phyloP scores from a whole-genome alignment of 37 sponge, comb jelly and placozoan genomes.

The Spongia lamella region DNA sequence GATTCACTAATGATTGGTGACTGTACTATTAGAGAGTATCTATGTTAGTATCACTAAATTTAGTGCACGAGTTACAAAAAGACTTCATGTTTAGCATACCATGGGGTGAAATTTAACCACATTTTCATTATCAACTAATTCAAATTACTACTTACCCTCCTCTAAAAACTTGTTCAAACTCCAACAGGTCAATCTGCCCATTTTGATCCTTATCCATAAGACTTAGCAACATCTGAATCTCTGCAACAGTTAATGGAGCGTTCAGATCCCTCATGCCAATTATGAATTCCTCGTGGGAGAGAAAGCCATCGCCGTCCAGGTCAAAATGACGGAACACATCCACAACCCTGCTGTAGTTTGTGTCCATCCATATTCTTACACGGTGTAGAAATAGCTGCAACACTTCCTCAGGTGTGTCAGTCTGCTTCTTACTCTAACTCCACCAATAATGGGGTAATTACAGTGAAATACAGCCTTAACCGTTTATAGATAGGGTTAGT shows the following conservation, averaged over 20 bases:
- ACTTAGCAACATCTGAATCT: constrained; percentile 8
- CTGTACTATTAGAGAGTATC: no score
- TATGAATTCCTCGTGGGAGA: constrained; percentile 24
- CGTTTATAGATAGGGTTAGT: no score
- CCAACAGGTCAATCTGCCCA: constrained; percentile 24
- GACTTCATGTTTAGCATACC: no score
- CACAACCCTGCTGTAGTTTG: constrained; percentile 14
- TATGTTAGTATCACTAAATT: no score
- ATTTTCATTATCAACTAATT: no score
- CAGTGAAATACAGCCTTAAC: no score
- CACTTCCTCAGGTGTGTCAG: constrained; percentile 19
- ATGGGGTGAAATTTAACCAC: no score
- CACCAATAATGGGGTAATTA: no score
- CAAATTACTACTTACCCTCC: no score
- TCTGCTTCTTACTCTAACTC: no score
- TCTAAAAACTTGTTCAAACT: constrained; percentile 30
- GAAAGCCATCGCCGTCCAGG: constrained; percentile 18
- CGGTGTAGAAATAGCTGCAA: constrained; percentile 22
- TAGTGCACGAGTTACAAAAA: no score
- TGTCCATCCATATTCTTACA: constrained; percentile 24
- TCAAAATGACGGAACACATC: constrained; percentile 34
- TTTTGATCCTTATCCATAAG: constrained; percentile 17
- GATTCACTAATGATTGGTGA: no score
- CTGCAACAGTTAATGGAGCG: constrained; percentile 29
- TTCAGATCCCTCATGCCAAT: constrained; percentile 45